phyloP scores from a whole-genome alignment of 2,797 vertebrate species.

The Tapirus indicus region DNA sequence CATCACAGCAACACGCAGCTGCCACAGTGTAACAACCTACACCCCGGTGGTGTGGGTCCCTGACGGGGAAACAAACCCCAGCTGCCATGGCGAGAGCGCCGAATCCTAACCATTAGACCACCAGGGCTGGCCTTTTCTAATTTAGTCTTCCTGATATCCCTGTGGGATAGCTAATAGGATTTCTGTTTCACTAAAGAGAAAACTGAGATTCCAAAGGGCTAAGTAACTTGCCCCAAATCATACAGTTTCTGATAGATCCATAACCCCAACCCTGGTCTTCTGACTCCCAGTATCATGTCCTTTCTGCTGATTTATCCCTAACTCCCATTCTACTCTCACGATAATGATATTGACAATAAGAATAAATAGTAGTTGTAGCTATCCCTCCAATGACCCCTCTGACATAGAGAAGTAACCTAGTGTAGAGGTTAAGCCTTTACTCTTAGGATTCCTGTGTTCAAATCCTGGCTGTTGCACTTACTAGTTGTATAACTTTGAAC shows the following conservation, averaged over 20 bases:
- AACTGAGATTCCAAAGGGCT: background rate
- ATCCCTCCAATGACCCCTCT: background rate
- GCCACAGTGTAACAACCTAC: no score
- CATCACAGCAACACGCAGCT: no score
- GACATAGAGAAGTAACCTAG: background rate
- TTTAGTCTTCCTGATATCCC: background rate
- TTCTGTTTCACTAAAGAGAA: background rate
- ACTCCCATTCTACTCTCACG: background rate
- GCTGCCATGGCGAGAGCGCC: no score
- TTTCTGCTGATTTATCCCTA: background rate
- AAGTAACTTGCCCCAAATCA: background rate
- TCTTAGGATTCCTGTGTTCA: background rate
- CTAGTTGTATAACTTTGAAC: background rate
- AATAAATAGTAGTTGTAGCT: background rate
- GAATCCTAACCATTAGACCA: no score
- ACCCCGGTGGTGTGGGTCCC: no score
- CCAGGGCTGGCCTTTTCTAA: background rate
- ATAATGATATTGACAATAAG: background rate
- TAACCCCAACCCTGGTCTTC: background rate
- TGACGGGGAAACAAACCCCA: no score
- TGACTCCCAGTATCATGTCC: background rate
- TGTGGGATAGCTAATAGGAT: background rate
- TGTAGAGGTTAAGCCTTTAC: background rate
- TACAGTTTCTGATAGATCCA: background rate
- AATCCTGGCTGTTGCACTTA: background rate